Conservation (phyloP, 2,888 invertebrate genomes). For the Morpho achilles region DNA sequence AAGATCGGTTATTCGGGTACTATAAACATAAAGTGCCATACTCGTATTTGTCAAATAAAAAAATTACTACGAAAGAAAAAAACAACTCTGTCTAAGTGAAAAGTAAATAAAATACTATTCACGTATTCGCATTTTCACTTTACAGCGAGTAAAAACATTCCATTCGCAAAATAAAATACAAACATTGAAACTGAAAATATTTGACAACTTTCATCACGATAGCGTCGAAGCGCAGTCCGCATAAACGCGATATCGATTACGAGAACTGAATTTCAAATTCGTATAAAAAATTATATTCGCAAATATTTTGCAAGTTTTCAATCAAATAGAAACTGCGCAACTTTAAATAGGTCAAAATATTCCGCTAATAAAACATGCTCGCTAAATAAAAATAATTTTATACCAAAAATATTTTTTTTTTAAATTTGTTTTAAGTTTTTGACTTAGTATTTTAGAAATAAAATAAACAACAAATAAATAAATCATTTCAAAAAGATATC, state of each 20-base stretch:
- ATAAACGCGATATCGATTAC: conserved; percentile 6
- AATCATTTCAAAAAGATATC: no score
- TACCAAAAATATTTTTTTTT: no score
- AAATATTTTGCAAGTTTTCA: not conserved
- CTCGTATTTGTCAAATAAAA: no score
- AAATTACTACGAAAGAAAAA: no score
- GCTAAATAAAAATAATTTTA: no score
- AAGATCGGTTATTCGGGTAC: no score
- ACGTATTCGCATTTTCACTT: conserved; percentile 7
- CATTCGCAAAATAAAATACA: conserved; percentile 1
- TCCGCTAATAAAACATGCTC: not conserved
- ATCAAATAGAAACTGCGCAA: not conserved
- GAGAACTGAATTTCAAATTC: conserved; percentile 1
- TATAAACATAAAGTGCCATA: no score
- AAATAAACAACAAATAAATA: no score
- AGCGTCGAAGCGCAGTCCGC: not conserved
- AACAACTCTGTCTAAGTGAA: not conserved
- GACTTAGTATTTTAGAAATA: no score
- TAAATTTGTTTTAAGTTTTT: no score
- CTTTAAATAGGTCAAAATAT: not conserved
- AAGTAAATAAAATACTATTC: conserved; percentile 1
- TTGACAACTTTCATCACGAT: not conserved
- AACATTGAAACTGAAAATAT: conserved; percentile 2
- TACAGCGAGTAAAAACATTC: conserved; percentile 2
- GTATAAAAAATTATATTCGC: not conserved